Conservation (phyloP, 2,113 vertebrate genomes). For the Anser cygnoides region DNA sequence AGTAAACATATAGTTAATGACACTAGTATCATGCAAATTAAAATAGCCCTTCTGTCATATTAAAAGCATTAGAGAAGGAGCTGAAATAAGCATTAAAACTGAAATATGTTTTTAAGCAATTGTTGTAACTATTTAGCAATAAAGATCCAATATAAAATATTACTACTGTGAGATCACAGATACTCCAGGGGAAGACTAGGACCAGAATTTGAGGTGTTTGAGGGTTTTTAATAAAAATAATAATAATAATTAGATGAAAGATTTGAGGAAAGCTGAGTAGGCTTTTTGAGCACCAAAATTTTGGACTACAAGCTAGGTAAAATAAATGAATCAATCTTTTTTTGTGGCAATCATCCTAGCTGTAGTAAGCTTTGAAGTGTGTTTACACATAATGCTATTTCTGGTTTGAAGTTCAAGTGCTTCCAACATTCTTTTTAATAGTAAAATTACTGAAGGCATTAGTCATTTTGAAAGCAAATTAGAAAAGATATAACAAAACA, state of each 20-base stretch:
- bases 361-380: not conserved
- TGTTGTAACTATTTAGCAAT: not conserved
- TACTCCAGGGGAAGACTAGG: not conserved
- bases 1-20: not conserved
- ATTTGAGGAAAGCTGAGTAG: not conserved
- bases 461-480: not conserved
- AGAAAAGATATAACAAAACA: not conserved
- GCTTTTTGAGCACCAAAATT: not conserved
- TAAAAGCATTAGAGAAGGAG: not conserved
- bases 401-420: not conserved
- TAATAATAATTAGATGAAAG: not conserved
- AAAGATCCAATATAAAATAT: not conserved
- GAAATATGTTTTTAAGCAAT: not conserved
- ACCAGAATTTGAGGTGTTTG: not conserved
- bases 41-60: not conserved
- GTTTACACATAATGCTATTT: not conserved
- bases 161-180: not conserved
- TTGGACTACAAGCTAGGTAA: not conserved
- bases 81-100: not conserved
- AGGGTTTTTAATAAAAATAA: not conserved
- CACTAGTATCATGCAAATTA: not conserved
- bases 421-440: not conserved
- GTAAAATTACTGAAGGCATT: not conserved
- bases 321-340: not conserved
- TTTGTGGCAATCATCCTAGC: not conserved